Base-by-base conservation (phyloP, 2,797 vertebrate genomes). In the Peromyscus attwateri region DNA sequence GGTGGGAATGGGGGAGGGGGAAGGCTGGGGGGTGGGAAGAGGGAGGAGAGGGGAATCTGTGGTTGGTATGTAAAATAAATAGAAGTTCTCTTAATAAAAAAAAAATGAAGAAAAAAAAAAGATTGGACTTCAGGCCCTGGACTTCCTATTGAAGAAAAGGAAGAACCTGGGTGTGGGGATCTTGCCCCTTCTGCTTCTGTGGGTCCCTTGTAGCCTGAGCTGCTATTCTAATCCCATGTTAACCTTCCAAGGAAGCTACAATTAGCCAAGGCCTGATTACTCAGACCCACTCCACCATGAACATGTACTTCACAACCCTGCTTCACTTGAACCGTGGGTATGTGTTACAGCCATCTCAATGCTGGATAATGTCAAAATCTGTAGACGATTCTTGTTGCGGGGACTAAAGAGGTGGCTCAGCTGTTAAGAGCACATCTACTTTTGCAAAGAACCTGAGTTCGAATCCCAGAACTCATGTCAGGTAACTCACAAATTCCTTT, bases 291-390 rank as follows among this genome's bases (percentile, higher is more conserved):
- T 83, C 27, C 37, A 31, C 37, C 1, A 16, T 46, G 9, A 64
- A 19, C 29, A 23, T 49, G 2, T 73, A 27, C 31, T 89, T 62
- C 10, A 76, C 4, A 49, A 71, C 19, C 52, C 55, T 31, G n/a
- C 31, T 89, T 62, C 10, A 71, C 6, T 34, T 49, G n/a, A 87
- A 57, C 17, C 52, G 52, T 13, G 87, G 19, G 73, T 85, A 85
- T 55, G 52, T 55, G 52, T 14, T 55, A 43, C 25, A 75, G 23
- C 29, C 76, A 87, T 90, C 49, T 60, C 4, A 75, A 82, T 57
- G 76, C 5, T 68, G 13, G 27, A 93, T 34, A 91, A 80, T 68
- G 62, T 91, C 34, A 85, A 85, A 81, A 43, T 64, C 96, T 80
- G 21, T 27, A 40, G 76, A 94, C 94, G 52, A 27, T 12, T 76